Evolutionary conservation across 1,140 invertebrate species (phyloP).

Genomic region (Scaptomyza graminum): DNA sequence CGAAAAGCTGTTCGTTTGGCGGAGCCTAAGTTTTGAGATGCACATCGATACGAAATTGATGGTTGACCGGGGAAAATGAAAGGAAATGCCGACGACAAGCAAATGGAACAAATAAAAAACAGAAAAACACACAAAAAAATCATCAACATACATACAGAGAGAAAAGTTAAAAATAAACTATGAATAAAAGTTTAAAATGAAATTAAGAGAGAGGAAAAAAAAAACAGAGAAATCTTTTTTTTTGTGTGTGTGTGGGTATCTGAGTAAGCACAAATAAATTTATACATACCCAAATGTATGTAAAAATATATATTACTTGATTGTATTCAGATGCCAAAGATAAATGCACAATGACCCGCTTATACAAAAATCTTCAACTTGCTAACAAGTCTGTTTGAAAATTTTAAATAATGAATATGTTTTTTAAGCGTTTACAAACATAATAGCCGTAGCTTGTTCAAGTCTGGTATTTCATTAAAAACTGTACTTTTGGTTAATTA

Average conservation of each 20-base stretch:
- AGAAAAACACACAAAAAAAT: slow-evolving; percentile 18
- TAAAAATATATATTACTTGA: slow-evolving; percentile 1
- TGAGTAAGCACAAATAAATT: slow-evolving; percentile 20
- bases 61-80: neutral
- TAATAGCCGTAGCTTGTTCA: too few species aligned
- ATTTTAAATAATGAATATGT: too few species aligned
- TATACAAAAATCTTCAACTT: slow-evolving; percentile 26
- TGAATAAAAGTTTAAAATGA: slow-evolving; percentile 67
- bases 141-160: slow-evolving; percentile 51
- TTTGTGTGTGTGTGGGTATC: slow-evolving; percentile 11
- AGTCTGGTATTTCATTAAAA: neutral
- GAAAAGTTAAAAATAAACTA: slow-evolving; percentile 76
- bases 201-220: slow-evolving; percentile 41
- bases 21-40: slow-evolving; percentile 9
- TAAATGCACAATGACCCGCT: slow-evolving; percentile 50
- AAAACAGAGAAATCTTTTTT: slow-evolving; percentile 46
- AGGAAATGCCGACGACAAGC: slow-evolving; percentile 17
- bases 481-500: neutral
- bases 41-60: slow-evolving; percentile 38
- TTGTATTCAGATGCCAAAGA: slow-evolving; percentile 42
- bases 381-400: slow-evolving; percentile 6
- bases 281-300: slow-evolving; percentile 1
- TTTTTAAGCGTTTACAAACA: too few species aligned
- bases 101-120: slow-evolving; percentile 47
- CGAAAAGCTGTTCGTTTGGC: slow-evolving; percentile 15